Conservation (phyloP, 1,140 invertebrate species). For the Trinorchestia longiramus region DNA sequence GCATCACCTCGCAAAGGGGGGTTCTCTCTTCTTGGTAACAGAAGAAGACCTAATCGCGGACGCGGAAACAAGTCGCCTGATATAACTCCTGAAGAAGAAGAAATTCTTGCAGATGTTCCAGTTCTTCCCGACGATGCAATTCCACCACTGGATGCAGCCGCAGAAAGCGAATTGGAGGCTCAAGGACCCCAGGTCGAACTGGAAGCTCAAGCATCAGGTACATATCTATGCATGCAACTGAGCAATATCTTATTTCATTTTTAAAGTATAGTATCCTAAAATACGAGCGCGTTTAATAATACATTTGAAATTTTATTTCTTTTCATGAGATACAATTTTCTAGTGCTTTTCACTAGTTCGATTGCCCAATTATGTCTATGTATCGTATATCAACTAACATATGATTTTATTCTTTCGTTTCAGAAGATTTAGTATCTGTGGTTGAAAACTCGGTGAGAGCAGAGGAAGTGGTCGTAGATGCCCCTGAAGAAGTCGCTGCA, state of each 20-base stretch:
- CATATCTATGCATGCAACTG: background rate
- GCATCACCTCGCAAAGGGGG: background rate
- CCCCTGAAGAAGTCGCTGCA: constrained; percentile 11
- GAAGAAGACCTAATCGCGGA: background rate
- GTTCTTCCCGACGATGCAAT: constrained; percentile 13
- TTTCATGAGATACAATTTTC: background rate
- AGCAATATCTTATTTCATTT: background rate
- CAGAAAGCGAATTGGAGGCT: constrained; percentile 12
- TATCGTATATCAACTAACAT: background rate
- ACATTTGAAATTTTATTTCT: background rate
- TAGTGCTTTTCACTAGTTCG: background rate
- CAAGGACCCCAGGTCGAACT: constrained; percentile 25
- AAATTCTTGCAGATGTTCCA: constrained; percentile 10
- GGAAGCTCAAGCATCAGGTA: constrained; percentile 40
- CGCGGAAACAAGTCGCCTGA: background rate
- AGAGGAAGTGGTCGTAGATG: background rate
- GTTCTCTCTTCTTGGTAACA: constrained; percentile 5
- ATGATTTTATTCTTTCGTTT: background rate
- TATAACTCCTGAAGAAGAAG: constrained; percentile 31
- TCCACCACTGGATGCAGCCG: background rate
- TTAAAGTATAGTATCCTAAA: background rate
- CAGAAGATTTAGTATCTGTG: constrained; percentile 25
- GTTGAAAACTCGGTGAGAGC: background rate
- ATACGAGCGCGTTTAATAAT: background rate
- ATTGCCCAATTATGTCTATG: background rate